Evolutionary conservation across 2,888 invertebrate species (phyloP), one percentile per base, ranked within the genome.

Genomic region (Apocheima hispidaria): DNA sequence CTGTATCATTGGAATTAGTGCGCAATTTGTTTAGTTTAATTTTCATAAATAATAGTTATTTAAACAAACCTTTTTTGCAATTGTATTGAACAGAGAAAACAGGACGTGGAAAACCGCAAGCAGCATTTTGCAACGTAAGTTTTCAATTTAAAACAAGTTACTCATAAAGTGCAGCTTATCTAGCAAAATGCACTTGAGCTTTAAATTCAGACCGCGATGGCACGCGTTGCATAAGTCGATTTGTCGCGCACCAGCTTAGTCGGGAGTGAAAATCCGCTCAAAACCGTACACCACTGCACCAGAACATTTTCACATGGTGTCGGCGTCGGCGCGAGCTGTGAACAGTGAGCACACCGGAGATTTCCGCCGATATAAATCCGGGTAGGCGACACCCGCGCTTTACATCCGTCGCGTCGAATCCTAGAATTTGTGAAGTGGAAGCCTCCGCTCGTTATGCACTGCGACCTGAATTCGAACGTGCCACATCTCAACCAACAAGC

Each of bases 341-440:
- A 87, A 87, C 83, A 84, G 86, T 84, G 87, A 88, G 85, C 84
- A 84, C 79, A 81, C 78, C 81, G 79, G 85, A 86, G 86, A 87
- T 88, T 86, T 86, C 82, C 84, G 78, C 83, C 82, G 83, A 86
- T 88, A 88, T 90, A 90, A 89, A 90, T 89, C 87, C 84, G 78
- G 78, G 81, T 78, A 81, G 79, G 83, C 81, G 85, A 86, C 87
- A 86, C 80, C 83, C 79, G 78, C 79, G 80, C 84, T 83, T 83
- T 84, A 82, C 81, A 76, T 80, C 75, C 82, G 79, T 77, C 79
- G 81, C 63, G 79, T 76, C 77, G 82, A 65, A 86, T 84, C 82
- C 84, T 78, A 79, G 83, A 87, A 89, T 90, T 88, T 88, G 86
- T 85, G 81, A 77, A 84, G 78, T 84, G 81, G 80, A 86, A 79